Evolutionary conservation across 2,888 invertebrate species (phyloP).

Genomic region (Drosophila mimica): DNA sequence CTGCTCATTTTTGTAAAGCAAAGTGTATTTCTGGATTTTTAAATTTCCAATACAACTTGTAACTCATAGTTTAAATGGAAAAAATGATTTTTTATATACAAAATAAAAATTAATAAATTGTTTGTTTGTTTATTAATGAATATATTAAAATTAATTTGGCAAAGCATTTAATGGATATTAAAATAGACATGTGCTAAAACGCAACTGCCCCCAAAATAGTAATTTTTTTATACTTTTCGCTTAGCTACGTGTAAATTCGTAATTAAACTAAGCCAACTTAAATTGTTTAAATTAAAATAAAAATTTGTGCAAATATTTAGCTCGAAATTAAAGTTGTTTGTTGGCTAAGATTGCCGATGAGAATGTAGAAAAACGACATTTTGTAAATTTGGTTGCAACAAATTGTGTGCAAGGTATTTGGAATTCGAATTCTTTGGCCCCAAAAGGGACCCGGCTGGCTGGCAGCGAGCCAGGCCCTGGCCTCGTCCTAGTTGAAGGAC

Average conservation of each 20-base stretch:
- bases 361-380: conserved; percentile 16
- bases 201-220: neutral
- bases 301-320: conserved; percentile 6
- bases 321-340: neutral
- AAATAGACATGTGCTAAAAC: neutral
- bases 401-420: conserved; percentile 46
- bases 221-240: neutral
- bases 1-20: conserved; percentile 18
- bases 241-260: neutral
- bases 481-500: conserved; percentile 5
- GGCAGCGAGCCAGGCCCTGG: conserved; percentile 3
- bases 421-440: conserved; percentile 44
- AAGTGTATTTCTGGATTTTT: conserved; percentile 24
- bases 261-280: neutral
- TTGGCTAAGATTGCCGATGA: neutral
- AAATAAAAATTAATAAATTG: neutral
- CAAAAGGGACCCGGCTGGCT: neutral
- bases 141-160: neutral
- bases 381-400: conserved; percentile 7
- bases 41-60: neutral
- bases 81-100: neutral
- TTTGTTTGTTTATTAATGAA: neutral
- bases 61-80: neutral
- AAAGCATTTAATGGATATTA: neutral
- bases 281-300: neutral